A percentile compares a stretch with the other conserved stretches of the same genome.
Evolutionary conservation across 1,140 invertebrate species (phyloP).

Genomic region (Hesperophylax magnus): DNA sequence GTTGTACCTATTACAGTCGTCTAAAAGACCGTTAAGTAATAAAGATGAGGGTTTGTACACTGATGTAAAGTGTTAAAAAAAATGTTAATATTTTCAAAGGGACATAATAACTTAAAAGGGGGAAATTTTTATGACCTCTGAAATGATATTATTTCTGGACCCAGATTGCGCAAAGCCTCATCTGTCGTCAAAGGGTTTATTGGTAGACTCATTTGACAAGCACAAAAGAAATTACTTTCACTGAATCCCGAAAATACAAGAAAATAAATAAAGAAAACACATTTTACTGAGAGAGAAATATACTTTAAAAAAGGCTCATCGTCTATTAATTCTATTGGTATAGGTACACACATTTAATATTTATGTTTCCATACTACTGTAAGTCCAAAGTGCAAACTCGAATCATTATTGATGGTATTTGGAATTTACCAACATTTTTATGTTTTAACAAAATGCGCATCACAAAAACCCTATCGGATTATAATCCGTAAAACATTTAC

Average conservation of each 20-base stretch:
- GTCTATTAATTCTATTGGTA: not conserved
- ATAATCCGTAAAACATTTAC: too few species aligned
- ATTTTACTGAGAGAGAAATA: conserved; percentile 8
- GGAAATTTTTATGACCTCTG: conserved; percentile 10
- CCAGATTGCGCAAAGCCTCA: conserved; percentile 35
- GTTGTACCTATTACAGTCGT: too few species aligned
- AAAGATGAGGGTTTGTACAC: too few species aligned
- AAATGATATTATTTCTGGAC: conserved; percentile 41
- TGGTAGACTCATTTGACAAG: conserved; percentile 39
- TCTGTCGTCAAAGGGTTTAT: conserved; percentile 48
- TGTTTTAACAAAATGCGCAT: too few species aligned
- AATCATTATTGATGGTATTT: too few species aligned
- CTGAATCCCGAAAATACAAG: conserved; percentile 1
- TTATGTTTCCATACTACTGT: too few species aligned
- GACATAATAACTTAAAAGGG: conserved; percentile 28
- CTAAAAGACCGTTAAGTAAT: too few species aligned
- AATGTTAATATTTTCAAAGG: conserved; percentile 11
- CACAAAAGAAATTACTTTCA: conserved; percentile 43
- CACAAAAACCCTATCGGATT: too few species aligned
- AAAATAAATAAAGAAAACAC: too few species aligned
- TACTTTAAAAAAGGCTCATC: conserved; percentile 4
- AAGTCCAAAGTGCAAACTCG: too few species aligned
- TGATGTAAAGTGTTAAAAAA: not conserved
- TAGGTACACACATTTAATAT: too few species aligned
- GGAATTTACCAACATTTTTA: too few species aligned